Evolutionary conservation across 1,140 invertebrate species (phyloP).

Genomic region (Pemphigus obesinymphae): DNA sequence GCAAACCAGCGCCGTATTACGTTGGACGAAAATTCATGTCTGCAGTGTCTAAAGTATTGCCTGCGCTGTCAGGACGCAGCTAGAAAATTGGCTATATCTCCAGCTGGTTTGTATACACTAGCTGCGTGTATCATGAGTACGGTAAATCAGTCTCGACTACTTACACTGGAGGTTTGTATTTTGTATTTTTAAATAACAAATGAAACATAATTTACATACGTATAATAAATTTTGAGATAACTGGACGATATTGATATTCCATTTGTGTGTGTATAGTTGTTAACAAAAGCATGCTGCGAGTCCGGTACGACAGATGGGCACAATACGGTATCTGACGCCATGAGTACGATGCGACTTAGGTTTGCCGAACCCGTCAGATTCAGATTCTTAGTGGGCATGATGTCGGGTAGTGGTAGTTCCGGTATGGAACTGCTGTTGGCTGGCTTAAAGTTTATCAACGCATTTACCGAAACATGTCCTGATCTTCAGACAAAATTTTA

Average conservation of each 20-base stretch:
- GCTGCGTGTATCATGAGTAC: slow-evolving; percentile 83
- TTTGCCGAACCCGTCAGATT: slow-evolving; percentile 90
- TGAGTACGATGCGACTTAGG: slow-evolving; percentile 78
- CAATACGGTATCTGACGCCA: slow-evolving; percentile 78
- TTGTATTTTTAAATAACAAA: too few relatives aligned
- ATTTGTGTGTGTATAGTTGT: slow-evolving; percentile 54
- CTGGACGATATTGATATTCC: background rate
- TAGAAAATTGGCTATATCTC: slow-evolving; percentile 66
- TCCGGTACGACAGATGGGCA: slow-evolving; percentile 62
- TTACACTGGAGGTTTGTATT: slow-evolving; percentile 70
- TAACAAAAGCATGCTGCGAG: slow-evolving; percentile 70
- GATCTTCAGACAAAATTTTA: slow-evolving; percentile 73
- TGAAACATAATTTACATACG: too few relatives aligned
- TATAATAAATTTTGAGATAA: too few relatives aligned
- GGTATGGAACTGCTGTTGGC: slow-evolving; percentile 69
- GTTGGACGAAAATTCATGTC: slow-evolving; percentile 80
- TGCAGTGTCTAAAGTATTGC: slow-evolving; percentile 78
- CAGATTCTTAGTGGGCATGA: slow-evolving; percentile 80
- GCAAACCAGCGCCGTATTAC: slow-evolving; percentile 54
- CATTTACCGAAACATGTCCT: slow-evolving; percentile 69
- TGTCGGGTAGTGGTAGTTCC: slow-evolving; percentile 58
- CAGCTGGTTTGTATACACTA: slow-evolving; percentile 77
- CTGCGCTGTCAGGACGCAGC: slow-evolving; percentile 69
- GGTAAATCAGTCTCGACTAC: slow-evolving; percentile 71
- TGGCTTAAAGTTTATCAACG: slow-evolving; percentile 79